Evolutionary conservation across 2,797 vertebrate genomes (phyloP).

Genomic region (Rhinichthys osculus): DNA sequence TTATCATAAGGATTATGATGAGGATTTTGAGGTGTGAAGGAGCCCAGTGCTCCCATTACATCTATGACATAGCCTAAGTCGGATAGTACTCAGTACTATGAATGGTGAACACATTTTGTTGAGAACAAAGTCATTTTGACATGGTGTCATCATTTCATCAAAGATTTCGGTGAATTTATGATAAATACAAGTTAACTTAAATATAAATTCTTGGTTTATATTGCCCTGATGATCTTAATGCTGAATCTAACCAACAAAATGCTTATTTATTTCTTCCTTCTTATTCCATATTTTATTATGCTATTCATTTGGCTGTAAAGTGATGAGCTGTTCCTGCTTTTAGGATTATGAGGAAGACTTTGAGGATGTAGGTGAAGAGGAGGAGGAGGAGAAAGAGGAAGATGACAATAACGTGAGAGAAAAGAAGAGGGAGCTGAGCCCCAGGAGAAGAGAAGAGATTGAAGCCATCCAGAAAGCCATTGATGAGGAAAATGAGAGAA

Average conservation of each 20-base stretch:
- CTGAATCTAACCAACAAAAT: neutral
- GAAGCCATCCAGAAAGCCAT: conserved; percentile 91
- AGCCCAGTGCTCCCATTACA: neutral
- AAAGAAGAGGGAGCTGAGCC: conserved; percentile 64
- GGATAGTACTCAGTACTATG: neutral
- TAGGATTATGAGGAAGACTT: conserved; percentile 97
- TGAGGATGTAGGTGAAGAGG: conserved; percentile 80
- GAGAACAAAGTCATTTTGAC: neutral
- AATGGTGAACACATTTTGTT: conserved; percentile 25
- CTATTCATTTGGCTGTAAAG: conserved; percentile 9
- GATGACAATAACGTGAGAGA: conserved; percentile 54
- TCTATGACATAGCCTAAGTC: neutral
- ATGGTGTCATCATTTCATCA: neutral
- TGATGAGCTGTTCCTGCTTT: conserved; percentile 2
- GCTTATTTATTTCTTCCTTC: neutral
- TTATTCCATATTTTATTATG: conserved; percentile 54
- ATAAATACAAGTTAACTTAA: conserved; percentile 1
- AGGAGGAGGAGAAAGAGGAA: conserved; percentile 59
- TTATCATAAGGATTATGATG: conserved; percentile 80
- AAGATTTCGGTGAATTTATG: neutral
- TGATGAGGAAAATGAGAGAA: conserved; percentile 87
- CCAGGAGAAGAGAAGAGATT: conserved; percentile 80
- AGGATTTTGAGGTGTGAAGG: conserved; percentile 92
- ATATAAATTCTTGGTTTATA: neutral
- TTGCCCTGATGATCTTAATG: conserved; percentile 3